phyloP scores from a whole-genome alignment of 2,113 vertebrate genomes.

The Hemibagrus wyckioides region DNA sequence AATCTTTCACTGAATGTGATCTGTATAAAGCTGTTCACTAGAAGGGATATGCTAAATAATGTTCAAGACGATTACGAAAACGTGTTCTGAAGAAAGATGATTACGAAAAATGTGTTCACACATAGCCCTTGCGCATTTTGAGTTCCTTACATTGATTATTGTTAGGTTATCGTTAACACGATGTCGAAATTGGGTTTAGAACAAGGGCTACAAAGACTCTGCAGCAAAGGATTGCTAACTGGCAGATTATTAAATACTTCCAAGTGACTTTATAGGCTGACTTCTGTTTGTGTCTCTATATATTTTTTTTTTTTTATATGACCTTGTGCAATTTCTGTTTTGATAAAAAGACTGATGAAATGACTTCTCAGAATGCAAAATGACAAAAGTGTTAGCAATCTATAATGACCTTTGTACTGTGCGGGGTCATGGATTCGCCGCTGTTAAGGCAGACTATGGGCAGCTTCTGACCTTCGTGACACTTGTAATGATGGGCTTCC shows the following conservation, averaged over 20 bases:
- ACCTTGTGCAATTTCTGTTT: background rate
- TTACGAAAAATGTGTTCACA: background rate
- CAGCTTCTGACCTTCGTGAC: slow-evolving; percentile 42
- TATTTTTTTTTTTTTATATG: background rate
- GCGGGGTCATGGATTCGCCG: background rate
- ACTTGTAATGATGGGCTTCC: slow-evolving; percentile 61
- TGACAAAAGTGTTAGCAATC: background rate
- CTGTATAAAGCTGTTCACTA: background rate
- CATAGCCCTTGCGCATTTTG: background rate
- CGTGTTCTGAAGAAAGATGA: background rate
- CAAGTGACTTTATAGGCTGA: background rate
- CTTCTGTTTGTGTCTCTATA: background rate
- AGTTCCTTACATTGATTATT: background rate
- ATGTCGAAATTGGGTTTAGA: background rate
- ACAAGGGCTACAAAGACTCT: background rate
- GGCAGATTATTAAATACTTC: background rate
- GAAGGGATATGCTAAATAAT: background rate
- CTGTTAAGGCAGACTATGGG: slow-evolving; percentile 27
- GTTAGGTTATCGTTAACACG: background rate
- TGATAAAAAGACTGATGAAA: background rate
- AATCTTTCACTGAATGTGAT: background rate
- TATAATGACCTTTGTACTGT: slow-evolving; percentile 61
- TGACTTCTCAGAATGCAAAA: slow-evolving; percentile 14
- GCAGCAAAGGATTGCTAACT: background rate
- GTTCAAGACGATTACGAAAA: background rate